Percentiles rank a stretch among this genome's conserved stretches.
phyloP scores from a whole-genome alignment of 2,888 invertebrate species.

The Folsomia candida region DNA sequence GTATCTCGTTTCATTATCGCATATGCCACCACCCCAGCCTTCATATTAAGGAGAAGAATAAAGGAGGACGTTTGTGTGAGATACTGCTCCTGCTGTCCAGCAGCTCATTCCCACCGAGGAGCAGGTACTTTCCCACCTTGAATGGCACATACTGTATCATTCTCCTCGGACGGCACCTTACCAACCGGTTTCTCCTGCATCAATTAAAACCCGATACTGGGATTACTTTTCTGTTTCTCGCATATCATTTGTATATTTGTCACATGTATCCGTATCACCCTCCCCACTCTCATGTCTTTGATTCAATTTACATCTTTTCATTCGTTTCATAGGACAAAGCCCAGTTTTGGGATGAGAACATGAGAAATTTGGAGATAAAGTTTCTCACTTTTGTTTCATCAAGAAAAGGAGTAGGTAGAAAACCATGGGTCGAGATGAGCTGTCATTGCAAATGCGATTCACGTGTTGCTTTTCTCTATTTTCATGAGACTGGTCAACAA shows the following conservation, averaged over 20 bases:
- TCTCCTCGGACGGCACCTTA: neutral
- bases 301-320: neutral
- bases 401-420: too few relatives aligned
- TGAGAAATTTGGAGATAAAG: too few relatives aligned
- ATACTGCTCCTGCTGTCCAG: neutral
- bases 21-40: conserved; percentile 6
- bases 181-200: neutral
- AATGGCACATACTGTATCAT: neutral
- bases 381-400: too few relatives aligned
- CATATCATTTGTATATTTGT: neutral
- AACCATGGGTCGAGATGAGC: too few relatives aligned
- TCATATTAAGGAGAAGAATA: conserved; percentile 2
- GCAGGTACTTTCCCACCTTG: conserved; percentile 19
- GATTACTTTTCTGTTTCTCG: neutral
- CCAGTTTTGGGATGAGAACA: too few relatives aligned
- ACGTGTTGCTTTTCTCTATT: too few relatives aligned
- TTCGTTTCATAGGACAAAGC: too few relatives aligned
- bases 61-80: neutral
- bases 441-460: too few relatives aligned
- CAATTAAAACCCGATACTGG: neutral
- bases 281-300: neutral
- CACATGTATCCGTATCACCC: neutral
- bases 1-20: conserved; percentile 41
- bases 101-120: conserved; percentile 2
- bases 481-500: too few relatives aligned